Evolutionary conservation across 2,113 vertebrate genomes (phyloP), one percentile per base, ranked within the genome.

Genomic region (Nematolebias whitei): DNA sequence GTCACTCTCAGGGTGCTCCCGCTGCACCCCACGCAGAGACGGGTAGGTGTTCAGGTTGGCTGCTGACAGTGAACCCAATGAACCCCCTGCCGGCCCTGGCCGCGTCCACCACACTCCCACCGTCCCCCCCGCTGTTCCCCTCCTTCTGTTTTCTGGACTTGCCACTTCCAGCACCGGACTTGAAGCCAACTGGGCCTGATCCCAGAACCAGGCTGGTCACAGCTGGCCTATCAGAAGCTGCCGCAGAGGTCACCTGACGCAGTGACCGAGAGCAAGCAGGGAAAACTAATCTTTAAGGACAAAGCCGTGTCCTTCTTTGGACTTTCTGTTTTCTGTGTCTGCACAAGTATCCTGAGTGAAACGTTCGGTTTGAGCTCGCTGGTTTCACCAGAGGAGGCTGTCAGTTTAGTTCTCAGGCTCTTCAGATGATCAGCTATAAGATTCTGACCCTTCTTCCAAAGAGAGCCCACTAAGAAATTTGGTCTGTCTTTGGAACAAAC

Each of bases 1-100:
- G 91, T 91, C 92, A 91, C 80, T 93, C 89, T 90, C 70, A 64
- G 79, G 80, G 76, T 79, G 80, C 80, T 81, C 74, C 56, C 54
- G 32, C 68, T 78, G 72, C 78, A 62, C 43, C 79, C 32, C 47
- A 63, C 60, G 52, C 24, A 52, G 71, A 38, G 13, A 22, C 19
- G 53, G 68, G 68, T 47, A 74, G 62, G 76, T 54, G 63, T 73
- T 71, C 20, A 1, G 69, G 59, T 58, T 71, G 82, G 79, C 60
- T 48, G 59, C 65, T 45, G 66, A 76, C 83, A 70, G 69, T 64
- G 78, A 92, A 92, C 91, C 89, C 90, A 65, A 49, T 93, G 91
- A 92, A 91, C 92, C 89, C 86, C 89, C 82, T 43, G 76, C 82
- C 70, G 59, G 83, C 55, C 71, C 82, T 74, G 68, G 79, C 84